These are phyloP conservation scores for Dissostichus mawsoni DNA, from an alignment of 2,113 vertebrate genomes.

Conservation along the genomic window DNA sequence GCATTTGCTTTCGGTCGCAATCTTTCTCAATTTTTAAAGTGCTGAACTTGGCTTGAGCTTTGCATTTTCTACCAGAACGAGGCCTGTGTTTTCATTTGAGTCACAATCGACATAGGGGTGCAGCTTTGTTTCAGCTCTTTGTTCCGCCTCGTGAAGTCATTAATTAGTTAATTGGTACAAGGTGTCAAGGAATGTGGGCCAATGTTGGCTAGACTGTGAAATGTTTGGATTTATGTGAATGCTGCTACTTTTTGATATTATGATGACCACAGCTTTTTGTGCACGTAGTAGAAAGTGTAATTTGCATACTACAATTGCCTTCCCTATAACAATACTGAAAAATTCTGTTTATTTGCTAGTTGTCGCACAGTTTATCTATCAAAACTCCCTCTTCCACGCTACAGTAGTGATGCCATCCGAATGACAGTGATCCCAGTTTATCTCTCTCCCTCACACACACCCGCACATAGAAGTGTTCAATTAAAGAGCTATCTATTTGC, in stretches of 20 bases:
- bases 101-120: neutral
- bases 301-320: neutral
- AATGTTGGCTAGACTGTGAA: neutral
- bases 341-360: neutral
- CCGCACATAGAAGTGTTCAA: conserved; percentile 44
- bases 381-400: neutral
- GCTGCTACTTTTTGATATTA: neutral
- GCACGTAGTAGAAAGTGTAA: neutral
- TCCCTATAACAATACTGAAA: neutral
- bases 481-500: conserved; percentile 54
- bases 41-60: conserved; percentile 29
- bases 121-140: neutral
- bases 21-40: conserved; percentile 62
- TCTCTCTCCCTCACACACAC: neutral
- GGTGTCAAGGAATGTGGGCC: conserved; percentile 27
- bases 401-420: neutral
- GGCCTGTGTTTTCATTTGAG: conserved; percentile 39
- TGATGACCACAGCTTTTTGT: neutral
- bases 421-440: conserved; percentile 31
- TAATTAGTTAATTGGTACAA: conserved; percentile 59
- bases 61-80: conserved; percentile 9
- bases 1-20: conserved; percentile 58
- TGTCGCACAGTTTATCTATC: neutral
- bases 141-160: conserved; percentile 16
- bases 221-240: neutral